Evolutionary conservation across 2,888 invertebrate genomes (phyloP).

Genomic region (Papilio elwesi): DNA sequence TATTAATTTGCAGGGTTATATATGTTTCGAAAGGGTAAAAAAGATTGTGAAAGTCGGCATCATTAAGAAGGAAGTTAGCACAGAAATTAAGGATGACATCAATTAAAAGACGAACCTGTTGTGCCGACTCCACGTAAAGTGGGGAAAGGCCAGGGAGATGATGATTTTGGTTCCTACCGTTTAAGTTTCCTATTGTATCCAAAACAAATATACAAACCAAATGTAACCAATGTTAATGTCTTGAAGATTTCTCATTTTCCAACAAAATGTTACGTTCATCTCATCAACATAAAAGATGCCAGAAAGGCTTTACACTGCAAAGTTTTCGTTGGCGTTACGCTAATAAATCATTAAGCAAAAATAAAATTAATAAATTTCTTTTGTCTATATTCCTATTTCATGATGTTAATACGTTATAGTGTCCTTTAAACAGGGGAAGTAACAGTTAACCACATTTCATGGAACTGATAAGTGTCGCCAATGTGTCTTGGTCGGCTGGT

Average conservation of each 20-base stretch:
- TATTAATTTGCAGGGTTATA: no score
- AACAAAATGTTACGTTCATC: slow-evolving; percentile 5
- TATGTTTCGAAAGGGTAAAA: no score
- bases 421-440: background rate
- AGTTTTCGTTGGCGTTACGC: slow-evolving; percentile 25
- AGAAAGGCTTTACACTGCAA: background rate
- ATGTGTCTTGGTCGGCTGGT: no score
- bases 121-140: no score
- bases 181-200: no score
- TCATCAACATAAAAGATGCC: slow-evolving; percentile 18
- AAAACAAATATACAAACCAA: background rate
- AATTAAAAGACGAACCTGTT: no score
- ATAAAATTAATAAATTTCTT: slow-evolving; percentile 13
- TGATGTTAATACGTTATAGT: background rate
- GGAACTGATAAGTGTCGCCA: background rate
- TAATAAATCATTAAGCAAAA: slow-evolving; percentile 19
- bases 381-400: background rate
- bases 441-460: background rate
- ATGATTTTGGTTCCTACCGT: no score
- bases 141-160: no score
- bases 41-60: no score
- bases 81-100: no score
- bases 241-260: background rate
- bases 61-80: no score
- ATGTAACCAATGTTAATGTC: background rate